phyloP scores from a whole-genome alignment of 92 coral and sea anemone species.

The Epizoanthus stellaris region DNA sequence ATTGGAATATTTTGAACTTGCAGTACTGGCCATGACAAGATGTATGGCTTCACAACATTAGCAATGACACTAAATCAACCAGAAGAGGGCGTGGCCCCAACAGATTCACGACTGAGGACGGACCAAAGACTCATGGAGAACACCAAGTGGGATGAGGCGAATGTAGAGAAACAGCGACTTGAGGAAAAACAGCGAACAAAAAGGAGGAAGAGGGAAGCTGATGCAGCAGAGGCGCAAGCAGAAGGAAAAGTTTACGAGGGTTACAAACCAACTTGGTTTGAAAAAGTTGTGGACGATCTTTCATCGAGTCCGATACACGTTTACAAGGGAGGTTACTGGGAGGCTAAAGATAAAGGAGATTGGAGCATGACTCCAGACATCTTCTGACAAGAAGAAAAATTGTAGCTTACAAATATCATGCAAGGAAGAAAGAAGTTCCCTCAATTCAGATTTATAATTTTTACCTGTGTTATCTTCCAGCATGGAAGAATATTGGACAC shows the following conservation, averaged over 20 bases:
- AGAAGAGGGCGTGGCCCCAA: conserved; percentile 83
- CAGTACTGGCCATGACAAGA: conserved; percentile 81
- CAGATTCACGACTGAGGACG: conserved; percentile 94
- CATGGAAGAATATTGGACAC: too few species aligned
- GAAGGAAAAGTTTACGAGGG: conserved; percentile 94
- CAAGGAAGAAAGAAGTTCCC: neutral
- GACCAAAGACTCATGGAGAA: conserved; percentile 97
- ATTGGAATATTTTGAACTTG: neutral
- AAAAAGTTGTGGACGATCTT: conserved; percentile 85
- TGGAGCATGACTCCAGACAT: conserved; percentile 94
- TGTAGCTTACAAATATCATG: neutral
- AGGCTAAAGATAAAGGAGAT: conserved; percentile 92
- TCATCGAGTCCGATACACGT: conserved; percentile 81
- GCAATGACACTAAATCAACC: conserved; percentile 86
- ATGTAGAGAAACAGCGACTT: conserved; percentile 88
- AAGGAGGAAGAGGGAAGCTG: conserved; percentile 87
- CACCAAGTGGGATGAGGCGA: conserved; percentile 96
- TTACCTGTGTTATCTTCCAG: neutral
- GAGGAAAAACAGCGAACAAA: conserved; percentile 96
- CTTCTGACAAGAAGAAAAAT: conserved; percentile 50
- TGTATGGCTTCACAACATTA: conserved; percentile 88
- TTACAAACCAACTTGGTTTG: conserved; percentile 96
- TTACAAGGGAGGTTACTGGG: conserved; percentile 99
- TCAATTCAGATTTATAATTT: neutral
- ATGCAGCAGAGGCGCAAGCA: conserved; percentile 76